Conservation (phyloP, 2,888 invertebrate genomes). For the Mamestra brassicae region DNA sequence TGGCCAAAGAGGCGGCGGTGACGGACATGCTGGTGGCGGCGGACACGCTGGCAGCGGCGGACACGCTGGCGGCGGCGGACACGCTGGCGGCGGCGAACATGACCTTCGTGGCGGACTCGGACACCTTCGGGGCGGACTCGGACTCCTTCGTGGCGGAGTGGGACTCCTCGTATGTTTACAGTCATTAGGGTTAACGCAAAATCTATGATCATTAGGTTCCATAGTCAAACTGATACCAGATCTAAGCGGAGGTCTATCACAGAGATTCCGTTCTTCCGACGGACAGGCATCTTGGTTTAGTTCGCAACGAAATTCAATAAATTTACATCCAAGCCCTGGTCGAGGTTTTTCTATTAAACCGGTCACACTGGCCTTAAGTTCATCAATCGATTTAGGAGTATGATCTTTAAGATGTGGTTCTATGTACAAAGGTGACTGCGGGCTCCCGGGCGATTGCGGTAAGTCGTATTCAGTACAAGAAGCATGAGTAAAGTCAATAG, state of each 20-base stretch:
- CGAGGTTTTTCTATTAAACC: constrained; percentile 19
- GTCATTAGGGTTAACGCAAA: constrained; percentile 26
- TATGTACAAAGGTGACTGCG: background rate
- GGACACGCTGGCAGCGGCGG: background rate
- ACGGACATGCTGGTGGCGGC: background rate
- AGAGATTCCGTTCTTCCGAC: background rate
- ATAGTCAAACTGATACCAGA: constrained; percentile 38
- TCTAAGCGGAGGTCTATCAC: background rate
- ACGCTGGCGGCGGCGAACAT: background rate
- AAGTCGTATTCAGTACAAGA: background rate
- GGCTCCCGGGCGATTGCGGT: too few relatives aligned
- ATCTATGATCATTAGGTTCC: constrained; percentile 48
- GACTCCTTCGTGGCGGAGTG: background rate
- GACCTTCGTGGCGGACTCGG: too few relatives aligned
- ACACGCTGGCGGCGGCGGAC: background rate
- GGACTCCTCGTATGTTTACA: constrained; percentile 39
- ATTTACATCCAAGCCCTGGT: constrained; percentile 2
- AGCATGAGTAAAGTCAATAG: background rate
- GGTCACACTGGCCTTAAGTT: constrained; percentile 36
- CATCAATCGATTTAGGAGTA: constrained; percentile 24
- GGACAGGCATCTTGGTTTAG: background rate
- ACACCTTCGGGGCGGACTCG: background rate
- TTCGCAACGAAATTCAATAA: constrained; percentile 12
- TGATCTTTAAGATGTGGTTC: constrained; percentile 29
- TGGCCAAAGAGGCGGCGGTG: background rate